phyloP scores from a whole-genome alignment of 2,888 invertebrate genomes.

The Mesochorus sp. region DNA sequence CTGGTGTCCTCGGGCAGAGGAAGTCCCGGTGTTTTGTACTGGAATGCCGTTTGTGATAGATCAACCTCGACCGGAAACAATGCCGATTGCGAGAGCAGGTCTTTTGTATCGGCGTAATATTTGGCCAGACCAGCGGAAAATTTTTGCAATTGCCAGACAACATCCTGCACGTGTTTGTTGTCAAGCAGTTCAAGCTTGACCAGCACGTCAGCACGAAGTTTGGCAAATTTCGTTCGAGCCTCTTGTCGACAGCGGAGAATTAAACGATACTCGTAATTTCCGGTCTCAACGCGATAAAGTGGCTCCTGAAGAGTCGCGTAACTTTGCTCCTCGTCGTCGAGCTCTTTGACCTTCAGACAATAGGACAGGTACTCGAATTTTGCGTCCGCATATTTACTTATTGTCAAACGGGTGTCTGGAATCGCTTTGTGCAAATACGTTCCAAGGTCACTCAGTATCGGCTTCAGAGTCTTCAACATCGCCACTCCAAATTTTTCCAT shows the following conservation, averaged over 20 bases:
- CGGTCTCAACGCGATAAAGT: slow-evolving; percentile 98
- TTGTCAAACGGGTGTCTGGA: slow-evolving; percentile 98
- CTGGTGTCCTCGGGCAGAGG: slow-evolving; percentile 67
- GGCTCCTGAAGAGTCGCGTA: slow-evolving; percentile 97
- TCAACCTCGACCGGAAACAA: slow-evolving; percentile 98
- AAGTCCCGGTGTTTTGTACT: slow-evolving; percentile 88
- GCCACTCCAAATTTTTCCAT: slow-evolving; percentile 95
- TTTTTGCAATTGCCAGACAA: slow-evolving; percentile 92
- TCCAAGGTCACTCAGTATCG: slow-evolving; percentile 96
- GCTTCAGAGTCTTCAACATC: slow-evolving; percentile 95
- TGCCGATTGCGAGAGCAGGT: slow-evolving; percentile 89
- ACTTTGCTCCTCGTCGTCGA: slow-evolving; percentile 99
- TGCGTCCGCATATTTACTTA: slow-evolving; percentile 98
- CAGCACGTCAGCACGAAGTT: slow-evolving; percentile 93
- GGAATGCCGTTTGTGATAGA: slow-evolving; percentile 95
- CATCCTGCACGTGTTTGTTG: slow-evolving; percentile 98
- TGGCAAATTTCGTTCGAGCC: slow-evolving; percentile 92
- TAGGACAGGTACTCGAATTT: slow-evolving; percentile 99
- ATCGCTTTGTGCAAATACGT: slow-evolving; percentile 99
- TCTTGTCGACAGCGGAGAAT: slow-evolving; percentile 98
- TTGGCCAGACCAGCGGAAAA: slow-evolving; percentile 93
- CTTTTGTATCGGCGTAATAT: slow-evolving; percentile 89
- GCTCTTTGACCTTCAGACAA: slow-evolving; percentile 99
- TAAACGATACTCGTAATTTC: slow-evolving; percentile 99
- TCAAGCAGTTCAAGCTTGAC: slow-evolving; percentile 98